These are phyloP conservation scores for Papilio gigon DNA, from an alignment of 2,888 invertebrate species.

Conservation along the genomic window DNA sequence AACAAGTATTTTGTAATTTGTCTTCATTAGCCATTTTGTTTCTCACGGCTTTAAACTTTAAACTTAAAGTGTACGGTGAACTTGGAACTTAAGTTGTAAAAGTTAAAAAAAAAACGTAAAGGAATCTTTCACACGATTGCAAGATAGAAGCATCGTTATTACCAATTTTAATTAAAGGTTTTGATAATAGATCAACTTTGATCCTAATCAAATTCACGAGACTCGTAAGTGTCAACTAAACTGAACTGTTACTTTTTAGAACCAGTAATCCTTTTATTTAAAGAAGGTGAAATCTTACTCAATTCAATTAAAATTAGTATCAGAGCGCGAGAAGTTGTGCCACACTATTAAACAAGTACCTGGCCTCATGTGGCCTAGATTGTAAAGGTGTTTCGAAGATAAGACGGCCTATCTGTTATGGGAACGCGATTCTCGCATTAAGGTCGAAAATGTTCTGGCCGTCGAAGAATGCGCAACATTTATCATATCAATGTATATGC, in stretches of 20 bases:
- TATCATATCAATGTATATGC: constrained; percentile 37
- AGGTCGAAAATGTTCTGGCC: constrained; percentile 27
- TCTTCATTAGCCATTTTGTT: too few species aligned
- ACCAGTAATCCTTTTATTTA: background rate
- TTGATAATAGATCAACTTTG: too few species aligned
- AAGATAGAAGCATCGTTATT: too few species aligned
- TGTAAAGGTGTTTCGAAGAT: constrained; percentile 30
- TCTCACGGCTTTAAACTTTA: too few species aligned
- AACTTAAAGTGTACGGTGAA: too few species aligned
- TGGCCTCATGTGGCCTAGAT: constrained; percentile 38
- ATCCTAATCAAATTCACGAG: background rate
- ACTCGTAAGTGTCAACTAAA: too few species aligned
- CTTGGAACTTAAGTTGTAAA: too few species aligned
- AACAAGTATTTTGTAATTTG: too few species aligned
- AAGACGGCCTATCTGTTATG: constrained; percentile 43
- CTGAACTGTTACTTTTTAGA: background rate
- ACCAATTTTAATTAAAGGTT: too few species aligned
- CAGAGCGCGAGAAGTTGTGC: background rate
- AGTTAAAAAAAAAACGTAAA: too few species aligned
- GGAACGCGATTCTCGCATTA: constrained; percentile 47
- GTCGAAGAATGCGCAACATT: constrained; percentile 26
- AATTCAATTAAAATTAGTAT: background rate
- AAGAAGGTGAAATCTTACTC: background rate
- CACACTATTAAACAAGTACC: constrained; percentile 23
- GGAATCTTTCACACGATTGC: too few species aligned